Conservation (phyloP, 2,113 vertebrate species). For the Neodontobutis hainanensis region DNA sequence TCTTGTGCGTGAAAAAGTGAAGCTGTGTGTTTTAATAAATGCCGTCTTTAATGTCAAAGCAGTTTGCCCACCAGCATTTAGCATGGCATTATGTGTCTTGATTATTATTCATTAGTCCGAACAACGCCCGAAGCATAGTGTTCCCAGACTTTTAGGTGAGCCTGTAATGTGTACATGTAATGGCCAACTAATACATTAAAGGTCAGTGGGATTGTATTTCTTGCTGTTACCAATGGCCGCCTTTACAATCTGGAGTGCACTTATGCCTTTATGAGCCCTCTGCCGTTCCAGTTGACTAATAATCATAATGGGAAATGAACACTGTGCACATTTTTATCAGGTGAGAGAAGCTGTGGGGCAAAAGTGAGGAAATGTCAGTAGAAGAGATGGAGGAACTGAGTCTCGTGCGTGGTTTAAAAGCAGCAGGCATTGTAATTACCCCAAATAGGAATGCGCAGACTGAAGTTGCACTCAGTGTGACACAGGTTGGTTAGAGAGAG, state of each 20-base stretch:
- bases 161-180: conserved; percentile 32
- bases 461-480: background rate
- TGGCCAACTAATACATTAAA: conserved; percentile 51
- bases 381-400: conserved; percentile 7
- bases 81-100: conserved; percentile 27
- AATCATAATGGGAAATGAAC: conserved; percentile 13
- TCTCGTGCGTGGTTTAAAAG: conserved; percentile 14
- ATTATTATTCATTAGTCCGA: conserved; percentile 36
- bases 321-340: conserved; percentile 29
- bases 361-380: conserved; percentile 4
- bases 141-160: conserved; percentile 15
- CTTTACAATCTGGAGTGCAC: background rate
- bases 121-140: conserved; percentile 3
- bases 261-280: conserved; percentile 6
- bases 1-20: background rate
- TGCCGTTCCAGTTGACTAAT: conserved; percentile 26
- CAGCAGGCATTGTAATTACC: background rate
- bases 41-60: conserved; percentile 44
- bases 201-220: conserved; percentile 58
- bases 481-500: background rate
- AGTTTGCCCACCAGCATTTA: conserved; percentile 21
- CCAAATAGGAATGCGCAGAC: background rate
- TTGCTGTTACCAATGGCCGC: background rate
- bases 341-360: conserved; percentile 2
- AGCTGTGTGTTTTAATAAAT: conserved; percentile 11